A percentile compares a stretch with the other conserved stretches of the same genome.
Evolutionary conservation across 2,113 vertebrate genomes (phyloP).

Genomic region (Hippocampus abdominalis): DNA sequence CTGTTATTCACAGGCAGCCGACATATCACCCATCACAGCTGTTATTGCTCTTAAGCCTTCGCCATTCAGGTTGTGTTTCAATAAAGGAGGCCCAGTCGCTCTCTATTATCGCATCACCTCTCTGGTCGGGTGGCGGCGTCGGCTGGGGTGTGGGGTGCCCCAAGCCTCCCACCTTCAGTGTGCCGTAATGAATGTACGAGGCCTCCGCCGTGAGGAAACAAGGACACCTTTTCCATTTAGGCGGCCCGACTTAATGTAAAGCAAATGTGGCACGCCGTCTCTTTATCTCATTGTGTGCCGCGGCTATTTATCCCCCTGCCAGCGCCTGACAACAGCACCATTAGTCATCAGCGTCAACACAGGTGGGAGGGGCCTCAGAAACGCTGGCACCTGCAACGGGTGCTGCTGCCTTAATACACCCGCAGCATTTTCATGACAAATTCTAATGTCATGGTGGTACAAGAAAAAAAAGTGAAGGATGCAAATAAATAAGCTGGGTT

Average conservation of each 20-base stretch:
- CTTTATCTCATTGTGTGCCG: slow-evolving; percentile 66
- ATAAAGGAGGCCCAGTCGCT: slow-evolving; percentile 23
- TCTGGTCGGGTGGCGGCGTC: not conserved
- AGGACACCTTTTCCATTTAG: slow-evolving; percentile 58
- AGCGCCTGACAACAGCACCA: slow-evolving; percentile 59
- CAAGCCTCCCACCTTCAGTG: slow-evolving; percentile 31
- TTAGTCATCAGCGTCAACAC: slow-evolving; percentile 63
- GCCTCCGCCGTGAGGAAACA: slow-evolving; percentile 29
- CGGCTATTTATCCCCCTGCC: slow-evolving; percentile 75
- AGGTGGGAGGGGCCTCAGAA: slow-evolving; percentile 34
- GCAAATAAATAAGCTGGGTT: not conserved
- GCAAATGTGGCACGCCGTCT: slow-evolving; percentile 36
- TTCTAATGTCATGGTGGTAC: not conserved
- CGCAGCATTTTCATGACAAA: slow-evolving; percentile 4
- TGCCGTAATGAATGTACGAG: slow-evolving; percentile 57
- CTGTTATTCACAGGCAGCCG: not conserved
- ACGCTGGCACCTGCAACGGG: slow-evolving; percentile 41
- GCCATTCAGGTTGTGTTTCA: slow-evolving; percentile 22
- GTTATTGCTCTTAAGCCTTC: slow-evolving; percentile 21
- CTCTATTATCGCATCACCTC: slow-evolving; percentile 40
- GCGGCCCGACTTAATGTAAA: slow-evolving; percentile 35
- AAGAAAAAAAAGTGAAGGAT: not conserved
- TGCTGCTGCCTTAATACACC: slow-evolving; percentile 45
- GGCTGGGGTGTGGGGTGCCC: not conserved
- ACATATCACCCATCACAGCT: slow-evolving; percentile 19